A percentile compares a stretch with the other conserved stretches of the same genome.
These are phyloP conservation scores for Ictalurus furcatus DNA, from an alignment of 2,113 vertebrate genomes.

Conservation along the genomic window DNA sequence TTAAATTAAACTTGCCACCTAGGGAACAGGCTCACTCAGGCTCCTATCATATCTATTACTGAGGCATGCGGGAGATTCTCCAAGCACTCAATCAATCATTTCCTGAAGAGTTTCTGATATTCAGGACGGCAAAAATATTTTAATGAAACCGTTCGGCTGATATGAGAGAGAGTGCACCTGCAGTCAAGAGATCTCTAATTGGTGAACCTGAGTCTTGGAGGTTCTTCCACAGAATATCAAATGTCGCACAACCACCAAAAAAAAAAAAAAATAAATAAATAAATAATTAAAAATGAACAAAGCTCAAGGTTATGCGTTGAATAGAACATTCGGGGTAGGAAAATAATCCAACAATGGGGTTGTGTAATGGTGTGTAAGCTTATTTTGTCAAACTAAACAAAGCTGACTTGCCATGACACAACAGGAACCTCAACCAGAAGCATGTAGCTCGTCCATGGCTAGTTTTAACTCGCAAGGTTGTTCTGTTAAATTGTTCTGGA, in stretches of 20 bases:
- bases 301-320: neutral
- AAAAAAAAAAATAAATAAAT: neutral
- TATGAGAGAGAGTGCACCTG: neutral
- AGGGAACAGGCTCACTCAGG: neutral
- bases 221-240: neutral
- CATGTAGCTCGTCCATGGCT: neutral
- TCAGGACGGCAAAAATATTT: neutral
- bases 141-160: neutral
- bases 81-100: neutral
- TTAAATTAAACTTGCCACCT: constrained; percentile 48
- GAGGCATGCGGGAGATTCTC: neutral
- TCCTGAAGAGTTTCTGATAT: constrained; percentile 25
- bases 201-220: neutral
- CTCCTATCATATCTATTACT: constrained; percentile 25
- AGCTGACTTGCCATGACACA: neutral
- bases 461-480: neutral
- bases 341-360: neutral
- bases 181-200: constrained; percentile 3
- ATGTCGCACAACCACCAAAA: neutral
- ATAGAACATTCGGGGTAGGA: neutral
- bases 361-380: neutral
- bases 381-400: neutral
- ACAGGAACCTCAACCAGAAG: neutral
- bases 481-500: too few species aligned
- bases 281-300: too few species aligned